Base-by-base conservation (phyloP, 2,888 invertebrate species). In the Brenthis daphne region DNA sequence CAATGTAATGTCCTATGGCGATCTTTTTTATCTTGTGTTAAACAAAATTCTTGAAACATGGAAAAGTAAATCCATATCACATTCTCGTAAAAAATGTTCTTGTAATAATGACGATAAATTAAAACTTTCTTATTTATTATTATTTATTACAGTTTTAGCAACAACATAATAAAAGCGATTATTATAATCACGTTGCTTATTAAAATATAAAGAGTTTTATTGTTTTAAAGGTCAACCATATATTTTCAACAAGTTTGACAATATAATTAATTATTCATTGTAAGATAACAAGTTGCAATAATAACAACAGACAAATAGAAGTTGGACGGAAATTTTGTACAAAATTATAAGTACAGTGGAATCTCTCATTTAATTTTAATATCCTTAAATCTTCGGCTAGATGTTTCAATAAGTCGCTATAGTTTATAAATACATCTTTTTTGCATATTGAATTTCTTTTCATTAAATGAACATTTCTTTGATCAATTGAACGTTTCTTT, bases 11-110 rank as follows among this genome's bases (percentile, higher is more conserved):
- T 79, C 80, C 5, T 82, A 82, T 67, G 79, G 81, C 2, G 82
- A 84, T 68, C 72, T 83, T 16, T 85, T 78, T 73, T 81, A 82
- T 70, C 74, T 78, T 55, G 76, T 83, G 37, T 69, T 84, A 33
- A 74, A 75, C 33, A 83, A 80, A 79, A 75, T 83, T 24, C 75
- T 78, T 63, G 65, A 74, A 43, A 74, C 63, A 11, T 77, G 77
- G 79, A 73, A 77, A 74, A 75, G 63, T 48, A 72, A 73, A 33
- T 76, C 68, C 50, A 73, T 68, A 33, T 55, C 55, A 48, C 29
- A 56, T 64, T 50, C 63, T 43, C 55, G 56, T 43, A 71, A 61
- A 53, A 66, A 69, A 57, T 79, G 79, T 61, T 33, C 68, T 12
- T 79, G 77, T 70, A 78, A 77, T 70, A 65, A 64, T 63, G 70